Conservation (phyloP, 2,113 vertebrate genomes). For the Daphoenositta chrysoptera region DNA sequence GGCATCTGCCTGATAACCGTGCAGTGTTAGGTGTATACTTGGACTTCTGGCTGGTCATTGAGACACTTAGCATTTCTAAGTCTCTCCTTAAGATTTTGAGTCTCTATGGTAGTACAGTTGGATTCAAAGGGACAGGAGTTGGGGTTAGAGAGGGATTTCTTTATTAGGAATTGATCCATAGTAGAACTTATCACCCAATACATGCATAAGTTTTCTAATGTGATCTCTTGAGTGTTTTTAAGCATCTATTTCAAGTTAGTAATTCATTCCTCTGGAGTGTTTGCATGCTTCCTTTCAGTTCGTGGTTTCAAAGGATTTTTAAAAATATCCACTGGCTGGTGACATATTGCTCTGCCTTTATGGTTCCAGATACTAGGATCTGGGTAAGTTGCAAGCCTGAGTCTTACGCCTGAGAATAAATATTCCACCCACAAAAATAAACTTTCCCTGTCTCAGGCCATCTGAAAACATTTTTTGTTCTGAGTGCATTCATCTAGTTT, state of each 20-base stretch:
- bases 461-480: not conserved
- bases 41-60: not conserved
- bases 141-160: not conserved
- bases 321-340: not conserved
- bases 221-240: not conserved
- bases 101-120: not conserved
- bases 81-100: not conserved
- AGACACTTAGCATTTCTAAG: not conserved
- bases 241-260: not conserved
- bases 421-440: not conserved
- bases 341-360: not conserved
- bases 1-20: not conserved
- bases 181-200: not conserved
- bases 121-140: not conserved
- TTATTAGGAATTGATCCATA: not conserved
- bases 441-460: not conserved
- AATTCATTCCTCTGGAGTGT: not conserved
- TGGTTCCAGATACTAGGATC: not conserved
- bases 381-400: not conserved
- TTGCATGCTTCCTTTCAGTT: not conserved
- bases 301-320: not conserved
- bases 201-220: not conserved
- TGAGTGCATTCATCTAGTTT: not conserved
- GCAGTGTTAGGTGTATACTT: not conserved
- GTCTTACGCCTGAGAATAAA: not conserved